Base-by-base conservation (phyloP, 2,797 vertebrate genomes). In the Poecilia velifera region DNA sequence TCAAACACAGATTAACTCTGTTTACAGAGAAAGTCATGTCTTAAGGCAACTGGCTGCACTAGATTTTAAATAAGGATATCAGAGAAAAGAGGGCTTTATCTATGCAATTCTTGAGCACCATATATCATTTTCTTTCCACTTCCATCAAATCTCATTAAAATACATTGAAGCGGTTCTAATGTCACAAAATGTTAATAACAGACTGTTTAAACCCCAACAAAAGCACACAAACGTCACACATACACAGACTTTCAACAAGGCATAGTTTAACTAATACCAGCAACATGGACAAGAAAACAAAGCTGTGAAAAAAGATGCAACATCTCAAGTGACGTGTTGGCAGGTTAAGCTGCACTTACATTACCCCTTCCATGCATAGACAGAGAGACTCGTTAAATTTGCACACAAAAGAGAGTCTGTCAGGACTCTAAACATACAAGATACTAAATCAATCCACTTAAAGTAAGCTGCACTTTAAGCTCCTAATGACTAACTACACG, bases 371-470 rank as follows among this genome's bases (percentile, higher is more conserved):
- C 57, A 76, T 77, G 49, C 73, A 85, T 84, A 81, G 68, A 46
- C 8, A 71, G 12, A 45, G 12, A 70, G 1, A 76, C 64, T 81
- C 62, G 85, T 89, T 77, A 78, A 78, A 87, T 83, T 87, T 70
- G 51, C 72, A 77, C 74, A 83, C 72, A 88, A 71, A 84, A 43
- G 73, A 84, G 41, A 72, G 55, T 74, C 81, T 87, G 85, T 82
- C 87, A 90, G 84, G 71, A 83, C 34, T 82, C 76, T 39, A 47
- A 90, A 90, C 80, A 83, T 39, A 81, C 53, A 79, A 78, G 76
- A 64, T 72, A 39, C 77, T 86, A 83, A 89, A 93, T 87, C 84
- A 92, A 86, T 92, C 85, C 79, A 87, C 85, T 92, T 88, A 86
- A 86, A 93, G 84, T 72, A 70, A 89, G 90, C 88, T 90, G 84